These are phyloP conservation scores for Agrochola circellaris DNA, from an alignment of 2,888 invertebrate species.

Conservation along the genomic window DNA sequence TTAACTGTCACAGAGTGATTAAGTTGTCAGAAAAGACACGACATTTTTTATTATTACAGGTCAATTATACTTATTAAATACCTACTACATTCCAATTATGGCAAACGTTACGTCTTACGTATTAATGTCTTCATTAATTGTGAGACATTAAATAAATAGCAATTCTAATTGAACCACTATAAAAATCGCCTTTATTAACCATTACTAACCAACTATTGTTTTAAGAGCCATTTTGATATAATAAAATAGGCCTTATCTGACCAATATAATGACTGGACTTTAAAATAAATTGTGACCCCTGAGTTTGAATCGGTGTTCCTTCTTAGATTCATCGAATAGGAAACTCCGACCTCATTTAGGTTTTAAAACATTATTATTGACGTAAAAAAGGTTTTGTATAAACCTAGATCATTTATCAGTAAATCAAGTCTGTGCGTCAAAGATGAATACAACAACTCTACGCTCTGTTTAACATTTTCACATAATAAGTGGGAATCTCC, in stretches of 20 bases:
- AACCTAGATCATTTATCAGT: neutral
- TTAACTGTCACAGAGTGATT: conserved; percentile 17
- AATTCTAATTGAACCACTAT: too few relatives aligned
- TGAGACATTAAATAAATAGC: neutral
- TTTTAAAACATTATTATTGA: neutral
- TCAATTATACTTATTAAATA: conserved; percentile 10
- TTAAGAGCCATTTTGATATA: neutral
- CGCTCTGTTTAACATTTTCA: neutral
- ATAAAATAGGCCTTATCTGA: too few relatives aligned
- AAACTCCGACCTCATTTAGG: neutral
- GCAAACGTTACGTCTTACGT: conserved; percentile 9
- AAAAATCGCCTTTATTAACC: neutral
- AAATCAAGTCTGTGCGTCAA: neutral
- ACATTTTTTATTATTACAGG: neutral
- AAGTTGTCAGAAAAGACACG: conserved; percentile 12
- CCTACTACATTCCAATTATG: neutral
- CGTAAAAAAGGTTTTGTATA: too few relatives aligned
- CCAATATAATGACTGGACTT: neutral
- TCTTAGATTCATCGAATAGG: neutral
- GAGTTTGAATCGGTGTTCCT: neutral
- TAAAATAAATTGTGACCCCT: neutral
- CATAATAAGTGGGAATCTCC: neutral
- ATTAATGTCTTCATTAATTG: neutral
- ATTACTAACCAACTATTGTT: neutral
- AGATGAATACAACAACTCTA: neutral